Conservation (phyloP, 2,888 invertebrate genomes). For the Meteorus colon region DNA sequence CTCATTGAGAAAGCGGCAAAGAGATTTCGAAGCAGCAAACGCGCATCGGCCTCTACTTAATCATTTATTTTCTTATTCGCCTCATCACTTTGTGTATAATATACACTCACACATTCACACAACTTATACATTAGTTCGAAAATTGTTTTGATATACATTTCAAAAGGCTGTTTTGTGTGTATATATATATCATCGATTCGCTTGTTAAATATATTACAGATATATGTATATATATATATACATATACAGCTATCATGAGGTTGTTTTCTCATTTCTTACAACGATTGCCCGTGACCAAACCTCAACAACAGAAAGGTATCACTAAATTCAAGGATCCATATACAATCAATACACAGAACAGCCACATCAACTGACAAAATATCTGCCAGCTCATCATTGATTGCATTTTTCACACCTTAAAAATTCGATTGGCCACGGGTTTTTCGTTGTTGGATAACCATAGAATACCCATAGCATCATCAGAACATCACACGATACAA, state of each 20-base stretch:
- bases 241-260: neutral
- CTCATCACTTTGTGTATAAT: neutral
- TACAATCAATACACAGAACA: conserved; percentile 21
- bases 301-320: conserved; percentile 43
- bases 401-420: conserved; percentile 33
- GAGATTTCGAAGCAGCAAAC: neutral
- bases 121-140: neutral
- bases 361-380: conserved; percentile 33
- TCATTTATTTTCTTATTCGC: neutral
- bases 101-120: neutral
- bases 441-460: conserved; percentile 21
- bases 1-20: conserved; percentile 5
- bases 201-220: conserved; percentile 61
- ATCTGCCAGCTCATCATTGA: conserved; percentile 40
- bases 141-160: conserved; percentile 35
- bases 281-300: conserved; percentile 70
- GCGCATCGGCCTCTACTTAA: neutral
- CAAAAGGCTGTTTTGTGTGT: conserved; percentile 4
- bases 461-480: conserved; percentile 9
- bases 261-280: conserved; percentile 54
- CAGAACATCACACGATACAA: conserved; percentile 5
- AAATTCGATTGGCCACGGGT: conserved; percentile 40
- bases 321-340: conserved; percentile 16
- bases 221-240: neutral
- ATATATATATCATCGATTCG: conserved; percentile 56